Base-by-base conservation (phyloP, 2,113 vertebrate genomes). In the Centropus bengalensis region DNA sequence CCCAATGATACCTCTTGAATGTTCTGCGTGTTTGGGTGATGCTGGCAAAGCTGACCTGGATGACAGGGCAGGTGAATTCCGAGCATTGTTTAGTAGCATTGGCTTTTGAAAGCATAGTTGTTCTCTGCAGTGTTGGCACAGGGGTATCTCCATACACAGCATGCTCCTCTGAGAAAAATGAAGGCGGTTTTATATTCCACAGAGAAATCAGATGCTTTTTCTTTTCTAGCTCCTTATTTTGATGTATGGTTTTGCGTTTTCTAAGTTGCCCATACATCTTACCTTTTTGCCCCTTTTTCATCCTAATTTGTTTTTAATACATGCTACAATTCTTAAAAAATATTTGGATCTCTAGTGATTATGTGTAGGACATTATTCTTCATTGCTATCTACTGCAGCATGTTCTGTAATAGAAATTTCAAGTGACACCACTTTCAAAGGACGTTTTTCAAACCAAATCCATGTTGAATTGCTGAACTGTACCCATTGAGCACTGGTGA, bases 121-220 rank as follows among this genome's bases (percentile, higher is more conserved):
- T 74, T 16, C 64, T 77, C 47, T 4, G 1, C n/a, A 59, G 1
- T 10, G 3, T 8, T 69, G 55, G 45, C 23, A 40, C 2, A 0
- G 16, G 5, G 16, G 4, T 44, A 10, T 49, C 14, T 51, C 28
- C 32, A 14, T 17, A 19, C 8, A 14, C 12, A 8, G 5, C 27
- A 5, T n/a, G 33, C 7, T 79, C 8, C 23, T 74, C 23, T 21
- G 26, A 76, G 54, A 84, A 76, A 69, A 70, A 70, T 54, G 4
- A 77, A 69, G 8, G 14, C 15, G 36, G 4, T 54, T 87, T 40
- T 11, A 40, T 66, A 91, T 92, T 64, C 44, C 56, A 38, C 9
- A 14, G 64, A 74, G 55, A 66, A 81, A 81, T 62, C 36, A 66
- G 21, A 4, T 84, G 6, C 10, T 63, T 32, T 44, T 86, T 80